These are phyloP conservation scores for Scomber colias DNA, from an alignment of 2,113 vertebrate species.

Conservation along the genomic window DNA sequence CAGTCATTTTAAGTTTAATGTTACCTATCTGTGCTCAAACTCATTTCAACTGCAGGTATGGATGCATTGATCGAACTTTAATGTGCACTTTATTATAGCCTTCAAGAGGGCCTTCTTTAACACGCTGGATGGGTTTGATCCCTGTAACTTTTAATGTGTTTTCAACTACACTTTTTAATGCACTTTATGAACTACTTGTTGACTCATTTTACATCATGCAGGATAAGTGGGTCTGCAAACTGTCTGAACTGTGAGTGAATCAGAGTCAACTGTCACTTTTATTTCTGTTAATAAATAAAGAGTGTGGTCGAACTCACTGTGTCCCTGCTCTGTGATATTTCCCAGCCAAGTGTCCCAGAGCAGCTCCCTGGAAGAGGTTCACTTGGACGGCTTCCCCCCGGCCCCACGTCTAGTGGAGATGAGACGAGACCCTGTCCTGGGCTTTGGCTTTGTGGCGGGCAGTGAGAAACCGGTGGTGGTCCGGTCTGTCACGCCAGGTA, in stretches of 20 bases:
- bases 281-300: not conserved
- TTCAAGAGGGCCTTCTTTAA: conserved; percentile 2
- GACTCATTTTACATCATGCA: conserved; percentile 30
- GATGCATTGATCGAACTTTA: conserved; percentile 33
- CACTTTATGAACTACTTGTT: conserved; percentile 15
- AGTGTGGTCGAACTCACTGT: not conserved
- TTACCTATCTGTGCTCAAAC: conserved; percentile 23
- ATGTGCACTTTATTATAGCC: conserved; percentile 15
- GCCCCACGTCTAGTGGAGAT: conserved; percentile 94
- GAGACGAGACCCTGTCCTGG: conserved; percentile 95
- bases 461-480: conserved; percentile 98
- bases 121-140: not conserved
- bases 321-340: not conserved
- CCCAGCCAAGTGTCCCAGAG: conserved; percentile 93
- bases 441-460: conserved; percentile 97
- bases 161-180: no score
- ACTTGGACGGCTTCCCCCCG: conserved; percentile 91
- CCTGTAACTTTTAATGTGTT: not conserved
- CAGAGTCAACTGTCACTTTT: not conserved
- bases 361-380: conserved; percentile 94
- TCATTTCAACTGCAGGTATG: not conserved
- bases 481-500: conserved; percentile 97
- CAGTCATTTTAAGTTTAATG: conserved; percentile 26
- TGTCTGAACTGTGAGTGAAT: conserved; percentile 1
- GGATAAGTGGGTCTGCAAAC: conserved; percentile 14